Conservation (phyloP, 2,888 invertebrate species). For the Philaethria dido region DNA sequence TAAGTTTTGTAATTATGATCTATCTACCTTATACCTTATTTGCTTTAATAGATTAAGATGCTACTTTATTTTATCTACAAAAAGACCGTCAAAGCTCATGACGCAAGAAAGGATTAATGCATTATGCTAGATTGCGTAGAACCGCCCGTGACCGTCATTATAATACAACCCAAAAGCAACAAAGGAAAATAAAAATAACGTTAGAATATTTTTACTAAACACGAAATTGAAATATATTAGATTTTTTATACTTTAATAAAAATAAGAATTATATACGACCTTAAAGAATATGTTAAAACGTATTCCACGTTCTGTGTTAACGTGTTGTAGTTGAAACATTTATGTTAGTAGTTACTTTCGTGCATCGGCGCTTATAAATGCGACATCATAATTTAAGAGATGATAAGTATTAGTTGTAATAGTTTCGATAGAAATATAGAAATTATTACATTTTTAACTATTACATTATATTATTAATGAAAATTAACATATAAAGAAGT, state of each 20-base stretch:
- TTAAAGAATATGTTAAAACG: not conserved
- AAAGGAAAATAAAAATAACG: conserved; percentile 25
- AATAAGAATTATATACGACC: not conserved
- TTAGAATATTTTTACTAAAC: conserved; percentile 14
- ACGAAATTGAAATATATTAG: not conserved
- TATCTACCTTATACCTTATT: not conserved
- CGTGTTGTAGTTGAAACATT: too few relatives aligned
- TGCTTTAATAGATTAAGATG: not conserved
- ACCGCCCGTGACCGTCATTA: conserved; percentile 25
- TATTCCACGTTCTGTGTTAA: not conserved
- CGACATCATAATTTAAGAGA: not conserved
- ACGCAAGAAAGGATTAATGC: conserved; percentile 64
- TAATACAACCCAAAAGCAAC: conserved; percentile 27
- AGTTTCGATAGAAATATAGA: too few relatives aligned
- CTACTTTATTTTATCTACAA: conserved; percentile 7
- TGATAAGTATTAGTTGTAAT: not conserved
- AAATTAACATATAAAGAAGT: too few relatives aligned
- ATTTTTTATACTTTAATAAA: not conserved
- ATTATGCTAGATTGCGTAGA: conserved; percentile 51
- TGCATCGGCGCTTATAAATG: too few relatives aligned
- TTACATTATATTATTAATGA: too few relatives aligned
- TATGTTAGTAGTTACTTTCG: too few relatives aligned
- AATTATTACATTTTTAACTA: too few relatives aligned
- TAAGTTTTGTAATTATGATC: not conserved
- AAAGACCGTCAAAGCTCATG: conserved; percentile 18